These are phyloP conservation scores for Baronia brevicornis DNA, from an alignment of 2,888 invertebrate species.

Conservation along the genomic window DNA sequence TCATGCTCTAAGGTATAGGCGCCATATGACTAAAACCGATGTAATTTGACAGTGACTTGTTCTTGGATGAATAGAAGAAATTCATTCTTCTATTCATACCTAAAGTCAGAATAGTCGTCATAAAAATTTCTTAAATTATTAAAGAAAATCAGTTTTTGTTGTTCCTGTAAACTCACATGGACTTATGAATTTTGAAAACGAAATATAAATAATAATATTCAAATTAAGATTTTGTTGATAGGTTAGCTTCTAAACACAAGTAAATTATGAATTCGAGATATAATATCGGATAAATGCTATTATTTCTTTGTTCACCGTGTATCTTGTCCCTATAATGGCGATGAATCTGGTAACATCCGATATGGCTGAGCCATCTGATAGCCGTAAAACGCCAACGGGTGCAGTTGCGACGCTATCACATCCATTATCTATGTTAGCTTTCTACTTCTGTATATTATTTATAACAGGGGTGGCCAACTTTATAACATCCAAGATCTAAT, in stretches of 20 bases:
- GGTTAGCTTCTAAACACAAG: not conserved
- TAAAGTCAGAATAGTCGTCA: no score
- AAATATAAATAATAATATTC: not conserved
- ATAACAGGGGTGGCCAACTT: no score
- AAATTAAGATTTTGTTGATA: not conserved
- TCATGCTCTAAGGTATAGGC: no score
- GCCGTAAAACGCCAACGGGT: slow-evolving; percentile 35
- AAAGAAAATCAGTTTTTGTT: no score
- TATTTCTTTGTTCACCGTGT: slow-evolving; percentile 44
- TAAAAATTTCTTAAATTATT: no score
- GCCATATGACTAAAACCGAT: no score
- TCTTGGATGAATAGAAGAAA: no score
- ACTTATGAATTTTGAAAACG: no score
- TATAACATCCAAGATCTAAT: no score
- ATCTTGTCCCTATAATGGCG: slow-evolving; percentile 33
- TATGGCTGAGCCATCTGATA: slow-evolving; percentile 56
- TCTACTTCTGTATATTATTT: slow-evolving; percentile 56
- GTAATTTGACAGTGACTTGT: no score
- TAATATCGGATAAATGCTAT: slow-evolving; percentile 17
- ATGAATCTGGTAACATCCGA: slow-evolving; percentile 43
- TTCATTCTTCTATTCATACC: no score
- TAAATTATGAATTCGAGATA: slow-evolving; percentile 10
- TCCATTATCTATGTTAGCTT: slow-evolving; percentile 41
- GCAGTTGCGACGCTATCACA: slow-evolving; percentile 29
- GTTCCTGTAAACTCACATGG: no score